Evolutionary conservation across 2,113 vertebrate genomes (phyloP).

Genomic region (Cepphus grylle): DNA sequence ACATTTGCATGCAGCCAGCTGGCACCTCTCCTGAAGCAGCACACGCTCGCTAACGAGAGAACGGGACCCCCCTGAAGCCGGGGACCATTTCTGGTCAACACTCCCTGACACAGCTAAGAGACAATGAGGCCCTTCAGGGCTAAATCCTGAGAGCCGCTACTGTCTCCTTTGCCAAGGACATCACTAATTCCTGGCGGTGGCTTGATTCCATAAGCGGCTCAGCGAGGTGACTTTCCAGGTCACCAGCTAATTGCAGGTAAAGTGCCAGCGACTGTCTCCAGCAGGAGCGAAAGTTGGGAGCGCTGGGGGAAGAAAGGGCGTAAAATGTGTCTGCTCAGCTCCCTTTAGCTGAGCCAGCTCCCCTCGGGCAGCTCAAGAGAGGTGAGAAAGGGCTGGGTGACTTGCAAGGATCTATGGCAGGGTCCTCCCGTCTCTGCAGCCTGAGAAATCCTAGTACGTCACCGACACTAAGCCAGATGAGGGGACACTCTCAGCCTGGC

Average conservation of each 20-base stretch:
- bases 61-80: neutral
- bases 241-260: slow-evolving; percentile 45
- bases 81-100: neutral
- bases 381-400: neutral
- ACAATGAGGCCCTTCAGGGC: slow-evolving; percentile 43
- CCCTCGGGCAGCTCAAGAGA: neutral
- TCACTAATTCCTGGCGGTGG: slow-evolving; percentile 30
- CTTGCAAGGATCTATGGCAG: neutral
- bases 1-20: neutral
- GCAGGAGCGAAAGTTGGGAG: slow-evolving; percentile 20
- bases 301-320: neutral
- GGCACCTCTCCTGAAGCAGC: neutral
- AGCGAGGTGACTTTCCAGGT: slow-evolving; percentile 57
- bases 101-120: neutral
- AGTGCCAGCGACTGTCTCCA: slow-evolving; percentile 17
- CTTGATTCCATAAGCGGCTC: slow-evolving; percentile 57
- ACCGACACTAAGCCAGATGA: neutral
- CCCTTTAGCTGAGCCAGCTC: neutral
- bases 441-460: neutral
- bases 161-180: slow-evolving; percentile 60
- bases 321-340: neutral
- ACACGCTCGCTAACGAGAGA: neutral
- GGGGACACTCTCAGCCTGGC: neutral
- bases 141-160: neutral
- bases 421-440: accelerated